Evolutionary conservation across 2,113 vertebrate species (phyloP).

Genomic region (Ovibos moschatus): DNA sequence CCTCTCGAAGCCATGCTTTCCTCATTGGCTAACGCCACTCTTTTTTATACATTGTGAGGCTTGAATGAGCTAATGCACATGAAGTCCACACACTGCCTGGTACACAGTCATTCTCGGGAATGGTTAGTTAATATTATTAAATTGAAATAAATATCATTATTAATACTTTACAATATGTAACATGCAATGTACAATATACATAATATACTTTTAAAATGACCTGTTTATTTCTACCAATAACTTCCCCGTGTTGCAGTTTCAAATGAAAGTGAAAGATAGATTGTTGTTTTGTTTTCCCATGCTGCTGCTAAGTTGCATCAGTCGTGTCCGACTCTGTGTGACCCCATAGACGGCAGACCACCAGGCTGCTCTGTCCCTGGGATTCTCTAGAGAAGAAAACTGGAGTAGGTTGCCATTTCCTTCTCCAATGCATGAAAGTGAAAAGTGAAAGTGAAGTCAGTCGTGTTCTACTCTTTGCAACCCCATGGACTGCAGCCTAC

Average conservation of each 20-base stretch:
- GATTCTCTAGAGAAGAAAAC: background rate
- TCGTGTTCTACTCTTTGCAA: background rate
- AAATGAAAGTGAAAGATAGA: background rate
- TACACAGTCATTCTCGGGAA: background rate
- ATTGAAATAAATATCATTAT: background rate
- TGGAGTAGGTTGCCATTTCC: background rate
- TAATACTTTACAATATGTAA: background rate
- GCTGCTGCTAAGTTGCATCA: background rate
- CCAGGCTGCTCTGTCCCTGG: background rate
- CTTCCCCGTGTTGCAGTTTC: background rate
- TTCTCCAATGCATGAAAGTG: background rate
- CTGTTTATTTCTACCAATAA: background rate
- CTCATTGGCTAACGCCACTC: background rate
- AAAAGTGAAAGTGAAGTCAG: background rate
- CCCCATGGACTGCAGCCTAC: background rate
- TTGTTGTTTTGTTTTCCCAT: background rate
- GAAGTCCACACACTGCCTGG: background rate
- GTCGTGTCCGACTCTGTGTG: fast-evolving
- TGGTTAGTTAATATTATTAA: background rate
- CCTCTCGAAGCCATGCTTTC: background rate
- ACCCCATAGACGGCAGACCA: background rate
- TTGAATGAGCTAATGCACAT: background rate
- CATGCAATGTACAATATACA: background rate
- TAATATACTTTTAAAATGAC: background rate
- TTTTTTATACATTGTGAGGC: background rate